Evolutionary conservation across 37 sponge, comb jelly and placozoan species (phyloP).

Genomic region (Beroe ovata): DNA sequence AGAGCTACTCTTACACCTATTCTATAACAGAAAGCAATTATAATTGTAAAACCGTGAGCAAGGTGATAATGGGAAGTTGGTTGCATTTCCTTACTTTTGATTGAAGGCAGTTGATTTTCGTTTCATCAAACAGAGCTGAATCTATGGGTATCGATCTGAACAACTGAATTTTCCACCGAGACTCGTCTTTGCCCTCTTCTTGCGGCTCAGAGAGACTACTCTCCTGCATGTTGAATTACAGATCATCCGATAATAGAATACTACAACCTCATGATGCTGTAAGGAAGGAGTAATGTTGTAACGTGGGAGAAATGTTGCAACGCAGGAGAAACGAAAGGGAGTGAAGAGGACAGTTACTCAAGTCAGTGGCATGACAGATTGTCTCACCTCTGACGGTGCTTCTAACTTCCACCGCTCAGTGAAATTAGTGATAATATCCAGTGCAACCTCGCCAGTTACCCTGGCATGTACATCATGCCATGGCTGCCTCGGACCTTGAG

Average conservation of each 20-base stretch:
- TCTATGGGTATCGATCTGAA: slow-evolving; percentile 51
- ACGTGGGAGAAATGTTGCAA: background rate
- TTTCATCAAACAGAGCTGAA: slow-evolving; percentile 47
- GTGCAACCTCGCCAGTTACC: slow-evolving; percentile 51
- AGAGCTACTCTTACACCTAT: too few relatives aligned
- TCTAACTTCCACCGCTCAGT: slow-evolving; percentile 40
- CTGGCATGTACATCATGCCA: slow-evolving; percentile 56
- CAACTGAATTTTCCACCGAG: slow-evolving; percentile 18
- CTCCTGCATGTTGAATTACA: slow-evolving; percentile 13
- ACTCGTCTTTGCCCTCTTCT: slow-evolving; percentile 16
- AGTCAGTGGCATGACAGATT: background rate
- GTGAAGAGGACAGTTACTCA: background rate
- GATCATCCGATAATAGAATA: too few relatives aligned
- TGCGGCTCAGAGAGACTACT: background rate
- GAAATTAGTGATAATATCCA: slow-evolving; percentile 46
- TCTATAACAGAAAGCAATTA: too few relatives aligned
- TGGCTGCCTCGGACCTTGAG: slow-evolving; percentile 37
- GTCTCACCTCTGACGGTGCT: slow-evolving; percentile 22
- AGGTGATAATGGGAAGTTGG: too few relatives aligned
- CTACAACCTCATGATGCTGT: too few relatives aligned
- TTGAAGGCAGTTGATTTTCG: background rate
- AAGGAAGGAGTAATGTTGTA: background rate
- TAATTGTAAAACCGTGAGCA: too few relatives aligned
- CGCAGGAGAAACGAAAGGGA: background rate
- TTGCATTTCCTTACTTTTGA: slow-evolving; percentile 35